Evolutionary conservation across 2,888 invertebrate genomes (phyloP).

Genomic region (Yponomeuta plumbellus): DNA sequence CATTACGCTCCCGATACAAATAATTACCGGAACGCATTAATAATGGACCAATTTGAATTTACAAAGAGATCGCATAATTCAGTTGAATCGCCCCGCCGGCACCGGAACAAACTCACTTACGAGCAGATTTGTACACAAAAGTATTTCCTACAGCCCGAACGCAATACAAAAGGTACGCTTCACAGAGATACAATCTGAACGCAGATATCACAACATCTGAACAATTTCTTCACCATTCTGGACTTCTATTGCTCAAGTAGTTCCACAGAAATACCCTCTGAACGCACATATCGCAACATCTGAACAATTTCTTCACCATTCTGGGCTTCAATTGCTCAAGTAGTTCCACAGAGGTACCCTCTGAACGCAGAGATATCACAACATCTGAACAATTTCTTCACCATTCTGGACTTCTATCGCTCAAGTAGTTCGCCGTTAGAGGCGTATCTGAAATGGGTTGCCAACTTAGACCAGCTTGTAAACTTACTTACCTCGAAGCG

Average conservation of each 20-base stretch:
- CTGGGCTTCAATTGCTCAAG: no score
- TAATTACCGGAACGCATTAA: conserved; percentile 16
- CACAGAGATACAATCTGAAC: background rate
- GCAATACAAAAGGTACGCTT: background rate
- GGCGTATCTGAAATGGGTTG: no score
- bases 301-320: no score
- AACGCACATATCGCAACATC: no score
- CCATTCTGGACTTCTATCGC: no score
- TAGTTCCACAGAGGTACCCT: background rate
- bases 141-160: background rate
- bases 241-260: no score
- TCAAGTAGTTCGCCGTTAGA: no score
- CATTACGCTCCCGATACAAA: conserved; percentile 15
- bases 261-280: no score
- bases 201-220: background rate
- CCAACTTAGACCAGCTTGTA: no score
- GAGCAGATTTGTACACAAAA: conserved; percentile 10
- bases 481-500: no score
- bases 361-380: background rate
- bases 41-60: conserved; percentile 17
- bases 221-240: background rate
- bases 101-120: conserved; percentile 5
- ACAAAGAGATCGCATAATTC: conserved; percentile 20
- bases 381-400: background rate
- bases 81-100: conserved; percentile 13